phyloP scores from a whole-genome alignment of 2,797 vertebrate genomes.

The Chromobotia macracanthus region DNA sequence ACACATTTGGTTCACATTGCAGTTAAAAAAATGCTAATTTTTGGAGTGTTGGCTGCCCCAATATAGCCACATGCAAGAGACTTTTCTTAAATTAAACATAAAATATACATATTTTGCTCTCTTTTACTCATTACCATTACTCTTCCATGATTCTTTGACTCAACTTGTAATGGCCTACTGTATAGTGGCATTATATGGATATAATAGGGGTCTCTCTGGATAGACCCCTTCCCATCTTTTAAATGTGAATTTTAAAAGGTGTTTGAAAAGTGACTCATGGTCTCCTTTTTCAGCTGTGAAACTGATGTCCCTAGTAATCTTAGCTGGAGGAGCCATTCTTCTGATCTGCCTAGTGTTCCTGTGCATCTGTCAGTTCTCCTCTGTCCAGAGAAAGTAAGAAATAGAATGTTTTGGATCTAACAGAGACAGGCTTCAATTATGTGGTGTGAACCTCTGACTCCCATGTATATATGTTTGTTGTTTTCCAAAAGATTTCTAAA shows the following conservation, averaged over 20 bases:
- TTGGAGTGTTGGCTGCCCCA: no score
- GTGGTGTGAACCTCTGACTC: not conserved
- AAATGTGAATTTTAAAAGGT: not conserved
- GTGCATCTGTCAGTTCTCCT: constrained; percentile 70
- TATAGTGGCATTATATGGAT: no score
- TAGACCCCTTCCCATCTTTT: not conserved
- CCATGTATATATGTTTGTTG: constrained; percentile 11
- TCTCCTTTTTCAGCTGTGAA: constrained; percentile 63
- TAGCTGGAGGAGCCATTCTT: not conserved
- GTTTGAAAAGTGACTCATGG: not conserved
- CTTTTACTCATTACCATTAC: no score
- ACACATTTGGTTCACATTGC: no score
- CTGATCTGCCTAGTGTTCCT: constrained; percentile 51
- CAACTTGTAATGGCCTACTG: no score
- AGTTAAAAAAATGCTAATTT: no score
- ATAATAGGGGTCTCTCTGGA: no score
- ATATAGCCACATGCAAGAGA: no score
- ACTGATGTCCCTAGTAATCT: not conserved
- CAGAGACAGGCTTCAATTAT: not conserved
- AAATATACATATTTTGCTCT: no score
- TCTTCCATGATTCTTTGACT: no score
- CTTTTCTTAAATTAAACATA: no score
- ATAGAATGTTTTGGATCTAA: not conserved
- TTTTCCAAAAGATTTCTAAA: constrained; percentile 59
- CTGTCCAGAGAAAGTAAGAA: constrained; percentile 77